These are phyloP conservation scores for Takifugu bimaculatus DNA, from an alignment of 2,113 vertebrate species.

Conservation along the genomic window DNA sequence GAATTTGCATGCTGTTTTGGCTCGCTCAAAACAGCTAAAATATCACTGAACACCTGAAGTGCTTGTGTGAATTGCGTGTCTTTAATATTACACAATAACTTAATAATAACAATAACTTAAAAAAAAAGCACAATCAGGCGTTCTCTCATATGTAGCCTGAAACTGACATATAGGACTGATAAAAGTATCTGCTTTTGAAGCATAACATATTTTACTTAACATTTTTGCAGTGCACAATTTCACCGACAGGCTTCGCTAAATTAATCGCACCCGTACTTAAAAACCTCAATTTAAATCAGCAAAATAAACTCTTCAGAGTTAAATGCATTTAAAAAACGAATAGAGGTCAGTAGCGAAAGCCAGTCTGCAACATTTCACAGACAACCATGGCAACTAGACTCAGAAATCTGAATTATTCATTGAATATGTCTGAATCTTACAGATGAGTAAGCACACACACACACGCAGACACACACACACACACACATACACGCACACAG, in stretches of 20 bases:
- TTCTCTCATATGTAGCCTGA: too few species aligned
- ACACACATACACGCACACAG: not conserved
- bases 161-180: too few species aligned
- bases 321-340: not conserved
- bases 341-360: not conserved
- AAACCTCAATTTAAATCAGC: too few species aligned
- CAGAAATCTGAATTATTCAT: conserved; percentile 69
- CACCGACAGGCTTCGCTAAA: too few species aligned
- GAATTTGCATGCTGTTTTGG: conserved; percentile 5
- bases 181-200: too few species aligned
- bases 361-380: conserved; percentile 9
- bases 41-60: not conserved
- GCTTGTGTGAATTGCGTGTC: not conserved
- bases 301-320: not conserved
- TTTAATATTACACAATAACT: too few species aligned
- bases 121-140: too few species aligned
- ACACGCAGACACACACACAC: conserved; percentile 2
- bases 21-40: conserved; percentile 1
- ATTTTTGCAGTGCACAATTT: too few species aligned
- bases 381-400: conserved; percentile 53
- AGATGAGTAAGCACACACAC: conserved; percentile 59
- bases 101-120: too few species aligned
- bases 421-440: conserved; percentile 67
- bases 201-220: too few species aligned
- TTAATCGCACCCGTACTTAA: too few species aligned